These are phyloP conservation scores for Nesidiocoris tenuis DNA, from an alignment of 2,888 invertebrate species.

Conservation along the genomic window DNA sequence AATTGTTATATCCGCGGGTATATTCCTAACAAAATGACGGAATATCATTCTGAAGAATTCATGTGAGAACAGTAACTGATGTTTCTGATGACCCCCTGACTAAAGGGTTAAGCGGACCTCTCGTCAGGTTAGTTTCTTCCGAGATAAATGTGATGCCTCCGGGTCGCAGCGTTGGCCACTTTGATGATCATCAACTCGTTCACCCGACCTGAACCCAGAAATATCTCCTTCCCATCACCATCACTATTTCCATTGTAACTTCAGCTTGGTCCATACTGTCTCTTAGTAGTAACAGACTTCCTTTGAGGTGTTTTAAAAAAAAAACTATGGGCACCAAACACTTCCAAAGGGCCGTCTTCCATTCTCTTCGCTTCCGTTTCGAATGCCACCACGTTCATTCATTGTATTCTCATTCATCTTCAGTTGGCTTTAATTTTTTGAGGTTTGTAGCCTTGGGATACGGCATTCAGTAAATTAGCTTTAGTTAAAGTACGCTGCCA, in stretches of 20 bases:
- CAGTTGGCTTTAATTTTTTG: no score
- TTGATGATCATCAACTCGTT: constrained; percentile 25
- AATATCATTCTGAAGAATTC: no score
- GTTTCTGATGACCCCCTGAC: constrained; percentile 25
- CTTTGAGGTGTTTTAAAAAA: background rate
- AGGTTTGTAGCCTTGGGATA: background rate
- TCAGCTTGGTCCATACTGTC: background rate
- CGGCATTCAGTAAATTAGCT: no score
- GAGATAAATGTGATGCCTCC: constrained; percentile 28
- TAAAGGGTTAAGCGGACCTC: constrained; percentile 36
- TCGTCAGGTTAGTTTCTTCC: constrained; percentile 31
- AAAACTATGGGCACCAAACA: no score
- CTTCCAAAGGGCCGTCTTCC: background rate
- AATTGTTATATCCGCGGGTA: no score
- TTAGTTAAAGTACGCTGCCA: no score
- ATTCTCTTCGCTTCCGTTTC: background rate
- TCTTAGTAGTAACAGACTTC: background rate
- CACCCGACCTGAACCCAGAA: constrained; percentile 30
- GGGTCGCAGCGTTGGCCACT: background rate
- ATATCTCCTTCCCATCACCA: background rate
- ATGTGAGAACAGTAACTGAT: no score
- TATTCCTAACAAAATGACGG: no score
- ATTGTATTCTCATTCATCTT: no score
- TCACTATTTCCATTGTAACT: background rate
- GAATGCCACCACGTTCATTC: background rate